phyloP scores from a whole-genome alignment of 2,888 invertebrate species.

The Epinotia bilunana region DNA sequence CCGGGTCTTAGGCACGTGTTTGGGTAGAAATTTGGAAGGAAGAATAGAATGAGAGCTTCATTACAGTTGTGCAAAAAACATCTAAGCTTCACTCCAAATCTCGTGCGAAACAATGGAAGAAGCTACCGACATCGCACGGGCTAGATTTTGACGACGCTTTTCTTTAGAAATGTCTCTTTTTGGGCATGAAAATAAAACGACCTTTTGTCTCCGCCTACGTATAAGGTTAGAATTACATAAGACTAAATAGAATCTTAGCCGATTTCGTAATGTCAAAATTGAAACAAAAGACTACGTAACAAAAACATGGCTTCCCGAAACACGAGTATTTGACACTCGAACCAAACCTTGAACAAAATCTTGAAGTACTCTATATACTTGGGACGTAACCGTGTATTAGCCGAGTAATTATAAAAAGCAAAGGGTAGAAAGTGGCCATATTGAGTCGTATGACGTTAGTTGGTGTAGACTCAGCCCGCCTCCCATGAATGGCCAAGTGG shows the following conservation, averaged over 20 bases:
- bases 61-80: not conserved
- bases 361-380: constrained; percentile 41
- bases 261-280: not conserved
- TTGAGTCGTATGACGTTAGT: constrained; percentile 78
- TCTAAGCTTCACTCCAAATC: not conserved
- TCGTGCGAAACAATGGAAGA: not conserved
- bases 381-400: constrained; percentile 47
- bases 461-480: constrained; percentile 79
- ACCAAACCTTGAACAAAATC: constrained; percentile 16
- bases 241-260: not conserved
- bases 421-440: constrained; percentile 74
- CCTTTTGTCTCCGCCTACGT: constrained; percentile 1
- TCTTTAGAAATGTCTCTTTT: constrained; percentile 12
- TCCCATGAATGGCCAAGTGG: constrained; percentile 69
- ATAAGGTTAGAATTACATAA: not conserved
- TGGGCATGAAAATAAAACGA: constrained; percentile 8
- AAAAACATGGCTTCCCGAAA: constrained; percentile 19
- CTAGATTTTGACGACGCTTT: constrained; percentile 16
- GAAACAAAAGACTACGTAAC: constrained; percentile 3
- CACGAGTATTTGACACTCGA: constrained; percentile 2
- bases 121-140: not conserved
- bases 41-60: too few relatives aligned
- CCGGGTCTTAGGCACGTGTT: too few relatives aligned
- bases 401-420: constrained; percentile 71
- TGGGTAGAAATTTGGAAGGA: too few relatives aligned